Percentiles rank a stretch among this genome's conserved stretches.
These are phyloP conservation scores for Gila orcuttii DNA, from an alignment of 2,113 vertebrate species.

Conservation along the genomic window DNA sequence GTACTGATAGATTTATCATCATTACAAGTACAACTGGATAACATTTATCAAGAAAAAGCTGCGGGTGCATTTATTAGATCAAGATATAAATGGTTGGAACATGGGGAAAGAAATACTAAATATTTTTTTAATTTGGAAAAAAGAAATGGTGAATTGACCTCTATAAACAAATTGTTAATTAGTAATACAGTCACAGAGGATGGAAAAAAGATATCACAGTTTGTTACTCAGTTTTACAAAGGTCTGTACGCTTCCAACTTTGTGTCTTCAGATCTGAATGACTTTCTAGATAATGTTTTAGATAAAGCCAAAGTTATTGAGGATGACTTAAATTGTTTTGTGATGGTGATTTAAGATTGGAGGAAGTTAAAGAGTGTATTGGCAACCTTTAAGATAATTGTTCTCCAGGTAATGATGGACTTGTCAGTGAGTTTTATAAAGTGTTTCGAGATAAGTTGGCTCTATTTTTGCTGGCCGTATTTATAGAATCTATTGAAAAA, in stretches of 20 bases:
- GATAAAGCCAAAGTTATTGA: neutral
- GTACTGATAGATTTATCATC: neutral
- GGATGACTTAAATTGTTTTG: neutral
- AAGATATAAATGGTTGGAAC: neutral
- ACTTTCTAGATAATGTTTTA: neutral
- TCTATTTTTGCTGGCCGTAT: too few species aligned
- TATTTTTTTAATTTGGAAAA: neutral
- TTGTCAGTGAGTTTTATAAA: too few species aligned
- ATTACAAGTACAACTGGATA: neutral
- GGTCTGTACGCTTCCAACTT: neutral
- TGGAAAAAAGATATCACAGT: neutral
- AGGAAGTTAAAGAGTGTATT: neutral
- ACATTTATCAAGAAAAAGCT: neutral
- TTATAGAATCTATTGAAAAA: too few species aligned
- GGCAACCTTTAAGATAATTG: neutral
- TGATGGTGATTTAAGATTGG: neutral
- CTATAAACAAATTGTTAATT: neutral
- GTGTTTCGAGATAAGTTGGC: too few species aligned
- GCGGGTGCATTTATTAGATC: neutral
- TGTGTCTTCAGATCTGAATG: neutral
- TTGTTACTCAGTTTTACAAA: constrained; percentile 13
- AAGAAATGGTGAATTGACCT: neutral
- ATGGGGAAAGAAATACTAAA: too few species aligned
- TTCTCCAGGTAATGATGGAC: too few species aligned
- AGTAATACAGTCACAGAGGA: neutral